Base-by-base conservation (phyloP, 2,888 invertebrate genomes). In the Hartigia nigra region DNA sequence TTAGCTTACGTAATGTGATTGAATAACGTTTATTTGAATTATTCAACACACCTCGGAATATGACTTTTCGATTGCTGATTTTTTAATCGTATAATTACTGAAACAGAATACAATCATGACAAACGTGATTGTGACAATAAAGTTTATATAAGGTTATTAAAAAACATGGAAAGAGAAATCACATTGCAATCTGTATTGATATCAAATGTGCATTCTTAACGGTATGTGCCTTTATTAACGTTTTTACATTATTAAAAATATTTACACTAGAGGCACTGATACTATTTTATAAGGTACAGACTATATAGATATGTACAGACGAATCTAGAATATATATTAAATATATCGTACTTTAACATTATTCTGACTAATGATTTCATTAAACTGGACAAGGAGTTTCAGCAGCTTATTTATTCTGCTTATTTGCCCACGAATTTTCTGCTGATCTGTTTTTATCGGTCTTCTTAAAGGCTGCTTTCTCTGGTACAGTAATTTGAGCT, bases 31-130 rank as follows among this genome's bases (percentile, higher is more conserved):
- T 14, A 14, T 36, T 37, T 35, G 4, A 31, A 37, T 37, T 75
- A 31, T 37, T 79, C 69, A 77, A 90, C 93, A 93, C 93, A 97
- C 97, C 94, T 98, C 98, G 12, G 98, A 97, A 92, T 98, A 98
- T 1, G 97, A 97, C 91, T 97, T 98, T 92, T 98, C 98, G 86
- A 98, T 96, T 81, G 97, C 95, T 75, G 97, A 97, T 85, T 97
- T 95, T 92, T 98, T 98, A 90, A 98, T 95, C 86, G 96, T 96
- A 92, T 97, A 98, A 87, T 96, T 96, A 87, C 95, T 94, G 92
- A 79, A 93, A 93, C 77, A 34, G 34, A 35, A 55, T 55, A 23
- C 9, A 23, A 55, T 9, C 55, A 55, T 55, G 55, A 23, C 14
- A 55, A 55, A 55, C 55, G 23, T 23, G 23, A 55, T 55, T 1